Base-by-base conservation (phyloP, 2,113 vertebrate genomes). In the Strix aluco region DNA sequence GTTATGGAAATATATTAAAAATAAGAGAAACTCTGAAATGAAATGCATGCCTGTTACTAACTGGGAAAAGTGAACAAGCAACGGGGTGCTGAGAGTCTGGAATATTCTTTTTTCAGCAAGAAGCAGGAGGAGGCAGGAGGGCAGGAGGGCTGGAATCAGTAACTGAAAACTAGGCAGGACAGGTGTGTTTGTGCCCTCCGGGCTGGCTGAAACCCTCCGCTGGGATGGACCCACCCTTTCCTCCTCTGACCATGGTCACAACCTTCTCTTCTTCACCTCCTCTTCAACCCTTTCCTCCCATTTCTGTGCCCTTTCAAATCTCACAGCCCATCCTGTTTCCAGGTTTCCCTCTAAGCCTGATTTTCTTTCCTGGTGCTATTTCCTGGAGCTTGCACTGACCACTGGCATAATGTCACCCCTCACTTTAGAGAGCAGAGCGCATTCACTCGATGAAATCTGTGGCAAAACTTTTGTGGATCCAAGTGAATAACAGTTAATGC, bases 1-100 rank as follows among this genome's bases (percentile, higher is more conserved):
- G 89, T 96, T 97, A 92, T 94, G 94, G 95, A 96, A 96, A 96
- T 91, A 1, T 44, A 79, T 92, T 67, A 74, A 44, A 97, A 94
- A 25, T 18, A 89, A 91, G 80, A 91, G 86, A 86, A 88, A 78
- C 83, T 72, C 65, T n/a, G 55, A 26, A 78, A 59, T 86, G 32
- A 81, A 74, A 79, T 67, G 92, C 80, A 62, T 20, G 8, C 47
- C 71, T 94, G 5, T 5, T 49, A 11, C 74, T 86, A 9, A 25
- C 36, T 26, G 72, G 86, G 88, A 69, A 46, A n/a, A 13, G 27
- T 20, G 40, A 92, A 26, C 51, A 21, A 81, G 59, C 25, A 52
- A 1, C 0, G 34, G 49, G 30, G 32, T 8, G 79, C 52, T 17
- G 54, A 11, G 54, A 78, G 69, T 12, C 91, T 92, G 89, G 44